A percentile compares a stretch with the other conserved stretches of the same genome.
Evolutionary conservation across 1,140 invertebrate genomes (phyloP).

Genomic region (Leptinotarsa undecemlineata): DNA sequence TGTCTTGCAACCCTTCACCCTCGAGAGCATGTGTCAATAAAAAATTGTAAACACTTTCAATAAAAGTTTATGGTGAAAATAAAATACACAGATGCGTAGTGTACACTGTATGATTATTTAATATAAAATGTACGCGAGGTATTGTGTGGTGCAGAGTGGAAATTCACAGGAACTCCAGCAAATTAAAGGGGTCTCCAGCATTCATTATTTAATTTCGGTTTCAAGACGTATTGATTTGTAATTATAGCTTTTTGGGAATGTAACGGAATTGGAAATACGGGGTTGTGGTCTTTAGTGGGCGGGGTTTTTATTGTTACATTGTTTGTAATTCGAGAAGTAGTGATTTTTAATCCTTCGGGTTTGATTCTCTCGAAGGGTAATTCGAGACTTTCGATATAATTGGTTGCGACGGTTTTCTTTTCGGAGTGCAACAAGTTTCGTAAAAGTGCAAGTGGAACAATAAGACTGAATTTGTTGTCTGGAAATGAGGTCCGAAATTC

Average conservation of each 20-base stretch:
- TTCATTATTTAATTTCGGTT: slow-evolving; percentile 8
- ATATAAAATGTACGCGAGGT: background rate
- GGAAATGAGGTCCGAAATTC: too few species aligned
- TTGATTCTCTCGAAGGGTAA: background rate
- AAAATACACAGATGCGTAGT: slow-evolving; percentile 29
- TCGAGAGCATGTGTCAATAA: slow-evolving; percentile 26
- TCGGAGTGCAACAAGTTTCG: too few species aligned
- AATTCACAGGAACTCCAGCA: background rate
- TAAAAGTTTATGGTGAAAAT: slow-evolving; percentile 17
- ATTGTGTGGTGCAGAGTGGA: background rate
- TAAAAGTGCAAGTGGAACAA: too few species aligned
- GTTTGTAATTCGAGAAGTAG: slow-evolving; percentile 14
- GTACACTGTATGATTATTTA: slow-evolving; percentile 13
- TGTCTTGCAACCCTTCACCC: slow-evolving; percentile 21
- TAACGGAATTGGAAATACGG: slow-evolving; percentile 24
- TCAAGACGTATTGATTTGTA: slow-evolving; percentile 1
- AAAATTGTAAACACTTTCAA: slow-evolving; percentile 23
- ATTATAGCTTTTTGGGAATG: slow-evolving; percentile 7
- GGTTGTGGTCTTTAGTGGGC: slow-evolving; percentile 8
- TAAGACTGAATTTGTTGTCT: too few species aligned
- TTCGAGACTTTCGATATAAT: background rate
- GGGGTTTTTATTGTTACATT: background rate
- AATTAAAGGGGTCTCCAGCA: background rate
- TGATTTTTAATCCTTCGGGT: slow-evolving; percentile 3
- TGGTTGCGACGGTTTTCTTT: too few species aligned